Base-by-base conservation (phyloP, 2,113 vertebrate genomes). In the Orcinus orca region DNA sequence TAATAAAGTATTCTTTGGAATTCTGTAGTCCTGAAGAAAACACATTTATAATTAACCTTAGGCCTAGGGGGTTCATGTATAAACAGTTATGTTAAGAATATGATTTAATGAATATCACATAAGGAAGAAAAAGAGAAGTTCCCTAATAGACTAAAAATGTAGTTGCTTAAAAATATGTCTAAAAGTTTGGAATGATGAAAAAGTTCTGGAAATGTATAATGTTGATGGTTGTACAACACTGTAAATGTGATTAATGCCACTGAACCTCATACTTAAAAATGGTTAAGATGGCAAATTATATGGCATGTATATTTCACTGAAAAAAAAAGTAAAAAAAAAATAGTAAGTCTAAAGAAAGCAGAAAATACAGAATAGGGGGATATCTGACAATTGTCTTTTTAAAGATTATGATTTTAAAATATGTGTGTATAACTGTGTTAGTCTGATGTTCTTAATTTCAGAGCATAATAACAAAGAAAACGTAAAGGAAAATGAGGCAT, bases 401-500 rank as follows among this genome's bases (percentile, higher is more conserved):
- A 84, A 95, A 87, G 74, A 79, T 80, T 90, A 81, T 90, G 53
- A 70, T 60, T 96, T 95, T 33, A 74, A 97, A 97, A 65, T 92
- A 50, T 33, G 55, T 63, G 71, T 73, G 33, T 70, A 60, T 84
- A 86, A 89, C 65, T 86, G 41, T 88, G 65, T 68, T 89, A 63
- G 67, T 77, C 74, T 93, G 58, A 63, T 76, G 71, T 93, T 93
- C 68, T 90, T 93, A 84, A 90, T 90, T 96, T 95, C 80, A 73
- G 41, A 86, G 76, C 53, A 85, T 79, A 95, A 95, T 73, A 95
- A 93, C 87, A 93, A 93, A 89, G 92, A 96, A 88, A 92, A 93
- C 77, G 63, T 96, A 95, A 92, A 92, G 88, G 90, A 97, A 97
- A 98, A 97, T 63, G 90, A 97, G 77, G 96, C 96, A 84, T 79